Evolutionary conservation across 2,888 invertebrate genomes (phyloP), one percentile per base, ranked within the genome.

Genomic region (Linnaemya tessellans): DNA sequence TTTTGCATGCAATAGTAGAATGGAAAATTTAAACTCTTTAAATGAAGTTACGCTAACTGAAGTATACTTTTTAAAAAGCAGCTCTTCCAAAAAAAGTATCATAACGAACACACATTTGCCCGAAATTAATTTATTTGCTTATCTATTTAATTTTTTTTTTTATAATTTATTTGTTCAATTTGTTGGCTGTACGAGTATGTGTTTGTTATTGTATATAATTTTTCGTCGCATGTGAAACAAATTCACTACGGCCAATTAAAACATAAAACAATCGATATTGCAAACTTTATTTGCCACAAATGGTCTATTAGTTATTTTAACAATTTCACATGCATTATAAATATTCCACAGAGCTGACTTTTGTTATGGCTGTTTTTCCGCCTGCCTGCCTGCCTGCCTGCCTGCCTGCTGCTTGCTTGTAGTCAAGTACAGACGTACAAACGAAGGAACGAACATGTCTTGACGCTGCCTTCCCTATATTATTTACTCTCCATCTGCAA

Each of bases 221-320:
- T 13, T 25, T 38, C 18, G 25, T 25, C 25, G 43, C 13, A 51
- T 64, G 51, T 56, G 56, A 49, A 43, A 49, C 49, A 68, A 51
- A 60, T 49, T 68, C 60, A 49, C 78, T 38, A 49, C 49, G 49
- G 68, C 60, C 51, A 70, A 78, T 68, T 78, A 49, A 60, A 68
- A 68, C 25, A 60, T 49, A 60, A 60, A 78, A 13, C 68, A 78
- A 79, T 79, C 79, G 79, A 79, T 79, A 70, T 70, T 79, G 60
- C 51, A 70, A 79, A 79, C 70, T 54, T 68, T 68, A 51, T 68
- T 78, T 68, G 41, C 68, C 78, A 30, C 78, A 79, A 70, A 70
- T 70, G 68, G 70, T 70, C 51, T 79, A 70, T 79, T 79, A 62
- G 79, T 79, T 79, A 18, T 70, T 70, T 79, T 70, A 79, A 51